These are phyloP conservation scores for Drosophila erecta DNA, from an alignment of 1,140 invertebrate genomes.

Conservation along the genomic window DNA sequence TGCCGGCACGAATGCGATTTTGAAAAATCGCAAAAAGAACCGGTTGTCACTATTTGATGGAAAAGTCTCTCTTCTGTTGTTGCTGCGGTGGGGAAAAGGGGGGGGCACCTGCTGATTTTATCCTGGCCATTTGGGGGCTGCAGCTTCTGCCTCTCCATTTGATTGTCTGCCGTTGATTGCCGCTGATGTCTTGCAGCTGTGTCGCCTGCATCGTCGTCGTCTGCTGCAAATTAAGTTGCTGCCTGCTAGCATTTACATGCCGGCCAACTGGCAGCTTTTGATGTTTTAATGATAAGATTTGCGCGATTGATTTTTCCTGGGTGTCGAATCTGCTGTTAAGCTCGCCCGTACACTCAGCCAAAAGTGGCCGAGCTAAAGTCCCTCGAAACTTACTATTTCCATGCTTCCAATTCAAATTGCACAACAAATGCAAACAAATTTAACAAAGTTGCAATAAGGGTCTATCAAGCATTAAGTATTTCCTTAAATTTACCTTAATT, in stretches of 20 bases:
- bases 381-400: no score
- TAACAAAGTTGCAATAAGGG: no score
- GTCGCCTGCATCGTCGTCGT: constrained; percentile 36
- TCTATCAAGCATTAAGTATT: no score
- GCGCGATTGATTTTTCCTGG: constrained; percentile 77
- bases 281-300: constrained; percentile 83
- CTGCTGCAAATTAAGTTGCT: constrained; percentile 72
- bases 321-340: constrained; percentile 61
- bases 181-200: constrained; percentile 78
- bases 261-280: constrained; percentile 68
- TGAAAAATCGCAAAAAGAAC: constrained; percentile 69
- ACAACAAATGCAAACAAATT: no score
- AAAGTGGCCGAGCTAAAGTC: background rate
- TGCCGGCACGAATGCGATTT: constrained; percentile 60
- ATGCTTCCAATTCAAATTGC: no score
- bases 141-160: constrained; percentile 63
- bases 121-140: constrained; percentile 62
- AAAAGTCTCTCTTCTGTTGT: constrained; percentile 41
- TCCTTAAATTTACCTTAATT: no score
- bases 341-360: constrained; percentile 1
- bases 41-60: constrained; percentile 69
- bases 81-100: constrained; percentile 1
- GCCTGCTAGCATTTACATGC: constrained; percentile 71
- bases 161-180: constrained; percentile 81
- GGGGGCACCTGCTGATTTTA: constrained; percentile 77